phyloP scores from a whole-genome alignment of 2,888 invertebrate species.

The Hemaris fuciformis region DNA sequence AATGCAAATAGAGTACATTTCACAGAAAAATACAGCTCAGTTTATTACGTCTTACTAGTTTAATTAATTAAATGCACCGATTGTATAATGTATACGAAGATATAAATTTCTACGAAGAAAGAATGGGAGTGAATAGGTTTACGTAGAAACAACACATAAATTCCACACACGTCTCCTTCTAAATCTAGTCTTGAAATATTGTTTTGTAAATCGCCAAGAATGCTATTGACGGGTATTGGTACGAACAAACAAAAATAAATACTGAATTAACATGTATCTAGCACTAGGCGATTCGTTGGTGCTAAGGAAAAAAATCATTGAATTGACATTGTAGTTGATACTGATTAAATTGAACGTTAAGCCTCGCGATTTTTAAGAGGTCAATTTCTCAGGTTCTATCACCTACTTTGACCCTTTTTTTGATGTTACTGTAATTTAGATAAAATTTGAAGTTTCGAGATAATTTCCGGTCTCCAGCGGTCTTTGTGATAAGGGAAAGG shows the following conservation, averaged over 20 bases:
- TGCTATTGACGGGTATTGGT: background rate
- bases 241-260: background rate
- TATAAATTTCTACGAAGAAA: background rate
- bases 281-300: too few relatives aligned
- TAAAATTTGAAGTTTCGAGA: too few relatives aligned
- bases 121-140: too few relatives aligned
- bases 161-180: background rate
- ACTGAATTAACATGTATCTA: background rate
- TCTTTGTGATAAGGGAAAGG: too few relatives aligned
- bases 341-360: too few relatives aligned
- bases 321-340: too few relatives aligned
- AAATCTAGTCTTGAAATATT: slow-evolving; percentile 5
- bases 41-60: slow-evolving; percentile 37
- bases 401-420: too few relatives aligned
- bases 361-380: too few relatives aligned
- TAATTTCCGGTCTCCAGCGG: too few relatives aligned
- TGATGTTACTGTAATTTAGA: too few relatives aligned
- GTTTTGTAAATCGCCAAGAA: background rate
- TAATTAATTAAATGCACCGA: slow-evolving; percentile 23
- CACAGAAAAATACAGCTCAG: background rate
- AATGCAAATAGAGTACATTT: background rate
- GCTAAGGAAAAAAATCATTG: too few relatives aligned
- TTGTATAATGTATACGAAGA: slow-evolving; percentile 14
- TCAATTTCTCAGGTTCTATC: too few relatives aligned
- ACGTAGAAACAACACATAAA: slow-evolving; percentile 4